Conservation (phyloP, 2,888 invertebrate genomes). For the Emmelina monodactyla region DNA sequence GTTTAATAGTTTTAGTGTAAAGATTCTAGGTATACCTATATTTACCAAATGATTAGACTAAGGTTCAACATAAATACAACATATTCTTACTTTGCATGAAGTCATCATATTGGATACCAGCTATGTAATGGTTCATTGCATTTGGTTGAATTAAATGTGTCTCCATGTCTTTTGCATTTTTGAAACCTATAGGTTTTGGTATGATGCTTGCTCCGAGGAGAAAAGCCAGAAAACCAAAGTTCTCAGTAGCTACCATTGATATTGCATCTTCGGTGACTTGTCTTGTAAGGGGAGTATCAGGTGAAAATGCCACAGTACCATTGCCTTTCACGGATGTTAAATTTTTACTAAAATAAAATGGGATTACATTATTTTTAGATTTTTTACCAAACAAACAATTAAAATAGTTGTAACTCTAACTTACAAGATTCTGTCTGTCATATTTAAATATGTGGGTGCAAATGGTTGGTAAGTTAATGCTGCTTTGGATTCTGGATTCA, state of each 20-base stretch:
- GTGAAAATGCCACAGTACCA: conserved; percentile 54
- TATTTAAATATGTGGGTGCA: conserved; percentile 48
- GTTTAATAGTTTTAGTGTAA: too few relatives aligned
- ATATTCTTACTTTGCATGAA: conserved; percentile 45
- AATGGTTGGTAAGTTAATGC: conserved; percentile 37
- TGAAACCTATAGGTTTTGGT: conserved; percentile 47
- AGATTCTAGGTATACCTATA: too few relatives aligned
- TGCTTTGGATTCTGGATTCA: conserved; percentile 66
- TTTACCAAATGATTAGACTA: conserved; percentile 3
- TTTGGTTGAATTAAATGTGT: conserved; percentile 41
- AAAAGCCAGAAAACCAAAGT: conserved; percentile 38
- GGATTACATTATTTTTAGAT: neutral
- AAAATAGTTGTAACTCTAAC: too few relatives aligned
- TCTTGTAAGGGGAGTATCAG: conserved; percentile 46
- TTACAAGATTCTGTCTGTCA: conserved; percentile 43
- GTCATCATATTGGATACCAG: conserved; percentile 55
- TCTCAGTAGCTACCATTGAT: conserved; percentile 43
- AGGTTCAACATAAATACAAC: too few relatives aligned
- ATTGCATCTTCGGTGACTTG: conserved; percentile 43
- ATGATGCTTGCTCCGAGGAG: conserved; percentile 40
- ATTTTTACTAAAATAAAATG: conserved; percentile 33
- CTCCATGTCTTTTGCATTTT: conserved; percentile 41
- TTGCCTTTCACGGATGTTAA: conserved; percentile 36
- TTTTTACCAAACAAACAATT: conserved; percentile 1
- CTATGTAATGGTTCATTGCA: conserved; percentile 48